Conservation (phyloP, 2,113 vertebrate species). For the Myrmecophaga tridactyla region DNA sequence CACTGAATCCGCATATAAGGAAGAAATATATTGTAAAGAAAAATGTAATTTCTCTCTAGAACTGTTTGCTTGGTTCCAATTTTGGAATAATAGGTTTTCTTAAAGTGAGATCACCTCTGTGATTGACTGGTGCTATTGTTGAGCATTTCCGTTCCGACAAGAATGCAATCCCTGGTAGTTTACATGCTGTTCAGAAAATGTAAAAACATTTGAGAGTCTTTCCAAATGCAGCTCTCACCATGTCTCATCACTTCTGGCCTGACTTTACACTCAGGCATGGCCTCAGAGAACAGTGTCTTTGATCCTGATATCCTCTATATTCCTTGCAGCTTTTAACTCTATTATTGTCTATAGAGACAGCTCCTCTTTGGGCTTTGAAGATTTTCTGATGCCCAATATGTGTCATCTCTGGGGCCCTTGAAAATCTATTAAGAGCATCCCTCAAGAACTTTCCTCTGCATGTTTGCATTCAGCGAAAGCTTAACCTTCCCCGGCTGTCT, state of each 20-base stretch:
- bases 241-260: neutral
- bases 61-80: neutral
- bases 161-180: neutral
- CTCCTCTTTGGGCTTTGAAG: constrained; percentile 56
- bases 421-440: constrained; percentile 49
- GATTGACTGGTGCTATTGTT: neutral
- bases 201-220: neutral
- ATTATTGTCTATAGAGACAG: neutral
- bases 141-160: neutral
- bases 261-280: neutral
- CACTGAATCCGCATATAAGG: neutral
- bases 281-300: constrained; percentile 52
- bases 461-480: neutral
- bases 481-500: constrained; percentile 5
- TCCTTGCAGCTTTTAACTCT: constrained; percentile 64
- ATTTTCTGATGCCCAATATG: constrained; percentile 5
- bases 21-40: neutral
- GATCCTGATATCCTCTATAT: constrained; percentile 42
- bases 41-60: neutral
- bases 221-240: neutral
- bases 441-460: neutral
- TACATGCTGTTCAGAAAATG: neutral
- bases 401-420: neutral
- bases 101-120: neutral
- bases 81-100: neutral